Evolutionary conservation across 2,888 invertebrate genomes (phyloP).

Genomic region (Lissocephala sabroskyi): DNA sequence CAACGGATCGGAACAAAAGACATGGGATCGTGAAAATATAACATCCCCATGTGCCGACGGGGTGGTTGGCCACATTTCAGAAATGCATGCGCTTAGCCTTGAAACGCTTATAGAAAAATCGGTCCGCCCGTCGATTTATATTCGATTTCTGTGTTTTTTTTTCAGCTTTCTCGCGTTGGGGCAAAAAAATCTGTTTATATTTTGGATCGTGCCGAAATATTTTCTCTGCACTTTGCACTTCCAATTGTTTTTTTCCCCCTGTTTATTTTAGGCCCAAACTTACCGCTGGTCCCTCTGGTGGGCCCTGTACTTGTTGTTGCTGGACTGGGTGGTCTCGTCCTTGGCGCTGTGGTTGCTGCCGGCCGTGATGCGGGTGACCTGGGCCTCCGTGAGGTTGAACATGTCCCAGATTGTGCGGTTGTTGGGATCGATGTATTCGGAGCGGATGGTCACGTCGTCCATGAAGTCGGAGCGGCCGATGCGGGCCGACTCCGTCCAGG

Average conservation of each 20-base stretch:
- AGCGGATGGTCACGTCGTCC: slow-evolving; percentile 56
- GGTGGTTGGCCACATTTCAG: slow-evolving; percentile 41
- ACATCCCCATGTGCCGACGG: too few relatives aligned
- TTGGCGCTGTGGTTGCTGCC: slow-evolving; percentile 50
- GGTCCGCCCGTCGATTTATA: too few relatives aligned
- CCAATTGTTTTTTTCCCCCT: too few relatives aligned
- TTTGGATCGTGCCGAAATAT: too few relatives aligned
- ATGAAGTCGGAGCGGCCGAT: slow-evolving; percentile 51
- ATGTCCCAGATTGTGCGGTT: slow-evolving; percentile 63
- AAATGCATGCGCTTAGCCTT: slow-evolving; percentile 48
- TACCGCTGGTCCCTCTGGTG: slow-evolving; percentile 57
- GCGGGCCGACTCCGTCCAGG: slow-evolving; percentile 36
- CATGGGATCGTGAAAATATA: slow-evolving; percentile 1
- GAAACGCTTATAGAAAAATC: slow-evolving; percentile 16
- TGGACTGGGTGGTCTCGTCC: slow-evolving; percentile 45
- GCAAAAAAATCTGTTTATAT: slow-evolving; percentile 1
- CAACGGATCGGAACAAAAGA: background rate
- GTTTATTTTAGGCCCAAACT: too few relatives aligned
- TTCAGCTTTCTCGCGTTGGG: too few relatives aligned
- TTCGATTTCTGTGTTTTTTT: too few relatives aligned
- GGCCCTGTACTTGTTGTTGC: slow-evolving; percentile 46
- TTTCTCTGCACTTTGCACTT: too few relatives aligned
- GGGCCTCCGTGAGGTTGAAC: slow-evolving; percentile 69
- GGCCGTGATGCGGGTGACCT: slow-evolving; percentile 58
- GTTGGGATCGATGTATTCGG: slow-evolving; percentile 65